Evolutionary conservation across 2,797 vertebrate genomes (phyloP).

Genomic region (Labroides dimidiatus): DNA sequence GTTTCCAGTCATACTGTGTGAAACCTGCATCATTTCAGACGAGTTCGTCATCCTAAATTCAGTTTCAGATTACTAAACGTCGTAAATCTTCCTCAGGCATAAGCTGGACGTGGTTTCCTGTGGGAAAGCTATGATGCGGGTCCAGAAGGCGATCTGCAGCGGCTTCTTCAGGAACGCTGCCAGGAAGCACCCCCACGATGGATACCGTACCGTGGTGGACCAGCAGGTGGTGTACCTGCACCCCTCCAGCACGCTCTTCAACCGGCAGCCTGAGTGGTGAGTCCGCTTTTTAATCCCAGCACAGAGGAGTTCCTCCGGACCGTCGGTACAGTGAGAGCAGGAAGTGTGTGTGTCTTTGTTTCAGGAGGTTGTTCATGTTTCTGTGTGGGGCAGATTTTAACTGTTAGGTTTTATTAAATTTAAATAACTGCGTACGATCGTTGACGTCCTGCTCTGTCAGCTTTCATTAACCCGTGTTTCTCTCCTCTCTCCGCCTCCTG

Average conservation of each 20-base stretch:
- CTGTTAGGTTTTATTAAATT: too few relatives aligned
- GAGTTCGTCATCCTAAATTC: too few relatives aligned
- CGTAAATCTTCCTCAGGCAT: constrained; percentile 79
- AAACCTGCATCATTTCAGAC: too few relatives aligned
- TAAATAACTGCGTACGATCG: too few relatives aligned
- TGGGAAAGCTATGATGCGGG: constrained; percentile 89
- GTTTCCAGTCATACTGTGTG: background rate
- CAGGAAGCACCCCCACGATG: constrained; percentile 93
- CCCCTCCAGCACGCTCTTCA: constrained; percentile 93
- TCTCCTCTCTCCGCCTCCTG: background rate
- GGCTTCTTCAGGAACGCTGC: constrained; percentile 94
- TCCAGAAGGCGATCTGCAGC: constrained; percentile 95
- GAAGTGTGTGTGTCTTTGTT: too few relatives aligned
- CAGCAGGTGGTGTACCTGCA: constrained; percentile 95
- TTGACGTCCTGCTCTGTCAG: too few relatives aligned
- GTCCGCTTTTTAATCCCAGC: constrained; percentile 18
- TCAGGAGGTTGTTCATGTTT: too few relatives aligned
- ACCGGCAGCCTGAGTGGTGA: constrained; percentile 94
- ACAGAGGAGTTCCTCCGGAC: too few relatives aligned
- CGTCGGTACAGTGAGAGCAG: too few relatives aligned
- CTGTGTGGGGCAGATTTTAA: too few relatives aligned
- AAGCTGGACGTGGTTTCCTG: constrained; percentile 94
- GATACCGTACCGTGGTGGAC: constrained; percentile 91
- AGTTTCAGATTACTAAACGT: background rate
- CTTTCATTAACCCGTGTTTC: too few relatives aligned